Conservation (phyloP, 1,140 invertebrate species). For the Pteromalus puparum region DNA sequence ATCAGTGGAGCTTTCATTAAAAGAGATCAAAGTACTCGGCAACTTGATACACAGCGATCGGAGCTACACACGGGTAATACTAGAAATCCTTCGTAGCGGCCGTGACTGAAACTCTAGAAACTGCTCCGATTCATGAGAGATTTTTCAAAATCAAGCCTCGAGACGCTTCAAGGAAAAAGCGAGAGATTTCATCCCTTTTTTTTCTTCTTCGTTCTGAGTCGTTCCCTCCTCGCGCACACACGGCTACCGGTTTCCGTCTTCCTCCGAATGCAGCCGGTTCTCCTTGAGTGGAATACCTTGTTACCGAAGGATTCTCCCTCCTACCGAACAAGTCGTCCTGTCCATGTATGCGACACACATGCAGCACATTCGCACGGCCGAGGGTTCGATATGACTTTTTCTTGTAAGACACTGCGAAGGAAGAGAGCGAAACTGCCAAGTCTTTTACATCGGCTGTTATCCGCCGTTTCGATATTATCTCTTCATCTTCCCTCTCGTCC, state of each 20-base stretch:
- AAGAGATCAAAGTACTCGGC: neutral
- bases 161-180: neutral
- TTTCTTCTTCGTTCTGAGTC: too few relatives aligned
- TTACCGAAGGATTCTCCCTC: constrained; percentile 38
- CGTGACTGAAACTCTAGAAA: neutral
- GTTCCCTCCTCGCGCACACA: neutral
- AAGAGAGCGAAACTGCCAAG: neutral
- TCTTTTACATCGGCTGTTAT: neutral
- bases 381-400: constrained; percentile 45
- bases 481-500: constrained; percentile 1
- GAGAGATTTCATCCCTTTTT: neutral
- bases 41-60: neutral
- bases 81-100: too few relatives aligned
- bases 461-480: neutral
- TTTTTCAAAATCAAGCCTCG: neutral
- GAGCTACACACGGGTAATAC: neutral
- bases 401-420: constrained; percentile 26
- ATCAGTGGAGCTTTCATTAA: neutral
- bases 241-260: neutral
- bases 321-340: neutral
- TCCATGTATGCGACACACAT: neutral
- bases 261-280: neutral
- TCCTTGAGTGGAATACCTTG: constrained; percentile 52
- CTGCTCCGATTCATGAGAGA: neutral
- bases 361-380: constrained; percentile 4